Conservation (phyloP, 2,113 vertebrate genomes). For the Ochotona curzoniae region DNA sequence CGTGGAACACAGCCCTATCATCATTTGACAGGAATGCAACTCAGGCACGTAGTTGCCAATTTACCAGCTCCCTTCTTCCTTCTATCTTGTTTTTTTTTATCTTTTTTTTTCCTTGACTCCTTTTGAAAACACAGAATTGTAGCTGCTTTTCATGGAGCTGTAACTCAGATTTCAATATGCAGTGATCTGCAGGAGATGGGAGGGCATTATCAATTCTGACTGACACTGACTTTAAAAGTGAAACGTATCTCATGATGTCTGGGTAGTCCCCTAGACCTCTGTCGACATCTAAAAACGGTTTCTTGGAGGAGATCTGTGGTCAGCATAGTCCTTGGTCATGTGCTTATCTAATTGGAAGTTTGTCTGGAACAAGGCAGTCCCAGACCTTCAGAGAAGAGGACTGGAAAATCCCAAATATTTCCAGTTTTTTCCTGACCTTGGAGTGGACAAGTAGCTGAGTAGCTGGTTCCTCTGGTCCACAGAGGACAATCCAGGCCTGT, state of each 20-base stretch:
- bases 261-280: not conserved
- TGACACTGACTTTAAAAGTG: not conserved
- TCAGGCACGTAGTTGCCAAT: not conserved
- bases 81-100: not conserved
- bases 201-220: not conserved
- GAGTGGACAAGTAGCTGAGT: not conserved
- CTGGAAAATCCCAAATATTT: not conserved
- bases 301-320: not conserved
- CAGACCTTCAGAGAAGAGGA: not conserved
- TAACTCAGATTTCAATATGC: not conserved
- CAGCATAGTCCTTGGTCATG: not conserved
- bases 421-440: not conserved
- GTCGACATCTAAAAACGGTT: not conserved
- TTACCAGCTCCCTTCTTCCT: not conserved
- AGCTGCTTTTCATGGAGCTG: not conserved
- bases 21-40: not conserved
- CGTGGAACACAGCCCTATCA: not conserved
- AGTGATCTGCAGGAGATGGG: not conserved
- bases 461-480: not conserved
- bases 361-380: not conserved
- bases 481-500: not conserved
- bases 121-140: not conserved
- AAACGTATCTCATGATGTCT: not conserved
- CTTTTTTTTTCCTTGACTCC: too few species aligned
- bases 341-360: not conserved